Evolutionary conservation across 2,113 vertebrate species (phyloP).

Genomic region (Oxyruncus cristatus): DNA sequence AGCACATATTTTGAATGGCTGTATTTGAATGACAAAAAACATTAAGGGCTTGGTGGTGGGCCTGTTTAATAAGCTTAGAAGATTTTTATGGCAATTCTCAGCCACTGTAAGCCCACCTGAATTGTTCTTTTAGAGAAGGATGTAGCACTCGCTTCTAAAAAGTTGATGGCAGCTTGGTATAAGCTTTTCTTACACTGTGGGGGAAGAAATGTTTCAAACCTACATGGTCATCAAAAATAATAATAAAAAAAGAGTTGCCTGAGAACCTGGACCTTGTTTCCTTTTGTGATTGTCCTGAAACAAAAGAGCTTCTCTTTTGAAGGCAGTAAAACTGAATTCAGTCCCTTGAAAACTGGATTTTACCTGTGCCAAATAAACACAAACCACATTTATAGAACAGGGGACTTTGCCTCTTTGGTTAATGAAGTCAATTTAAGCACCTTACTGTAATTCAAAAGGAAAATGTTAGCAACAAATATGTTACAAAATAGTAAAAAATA

Average conservation of each 20-base stretch:
- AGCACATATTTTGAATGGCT: background rate
- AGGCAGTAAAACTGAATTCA: background rate
- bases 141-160: background rate
- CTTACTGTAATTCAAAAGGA: background rate
- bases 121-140: background rate
- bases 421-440: background rate
- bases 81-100: background rate
- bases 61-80: background rate
- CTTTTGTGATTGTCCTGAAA: background rate
- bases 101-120: background rate
- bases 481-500: background rate
- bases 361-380: accelerated
- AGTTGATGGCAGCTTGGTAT: background rate
- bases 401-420: background rate
- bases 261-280: background rate
- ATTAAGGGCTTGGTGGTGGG: background rate
- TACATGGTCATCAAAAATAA: background rate
- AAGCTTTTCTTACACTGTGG: background rate
- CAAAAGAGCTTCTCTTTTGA: background rate
- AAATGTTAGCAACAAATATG: background rate
- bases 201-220: background rate
- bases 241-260: background rate
- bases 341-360: background rate
- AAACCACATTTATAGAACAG: background rate
- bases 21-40: background rate